phyloP scores from a whole-genome alignment of 1,140 invertebrate species.

The Leptoteleia sp. region DNA sequence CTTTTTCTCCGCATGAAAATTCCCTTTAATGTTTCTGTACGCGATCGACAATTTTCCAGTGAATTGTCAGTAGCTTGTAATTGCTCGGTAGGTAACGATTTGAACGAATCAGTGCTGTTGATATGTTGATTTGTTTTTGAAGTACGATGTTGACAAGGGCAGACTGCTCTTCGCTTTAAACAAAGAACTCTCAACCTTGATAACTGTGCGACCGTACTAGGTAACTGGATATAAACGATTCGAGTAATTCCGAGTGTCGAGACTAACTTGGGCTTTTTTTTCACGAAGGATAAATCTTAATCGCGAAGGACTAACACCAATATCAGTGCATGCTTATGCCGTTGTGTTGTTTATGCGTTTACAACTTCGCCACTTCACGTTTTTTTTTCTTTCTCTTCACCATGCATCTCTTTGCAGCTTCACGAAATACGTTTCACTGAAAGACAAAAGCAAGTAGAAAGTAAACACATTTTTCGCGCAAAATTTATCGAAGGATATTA shows the following conservation, averaged over 20 bases:
- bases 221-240: conserved; percentile 17
- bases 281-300: conserved; percentile 37
- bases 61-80: conserved; percentile 43
- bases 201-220: conserved; percentile 18
- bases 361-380: background rate
- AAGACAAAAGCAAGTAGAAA: too few species aligned
- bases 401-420: too few species aligned
- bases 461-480: too few species aligned
- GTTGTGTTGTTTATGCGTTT: conserved; percentile 23
- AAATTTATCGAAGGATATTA: too few species aligned
- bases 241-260: background rate
- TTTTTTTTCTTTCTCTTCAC: conserved; percentile 5
- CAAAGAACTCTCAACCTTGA: conserved; percentile 51
- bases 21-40: conserved; percentile 16
- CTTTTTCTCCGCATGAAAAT: conserved; percentile 11
- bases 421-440: too few species aligned
- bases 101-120: conserved; percentile 10
- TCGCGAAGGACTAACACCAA: conserved; percentile 20
- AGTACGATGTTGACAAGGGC: conserved; percentile 44
- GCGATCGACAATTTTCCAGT: conserved; percentile 17
- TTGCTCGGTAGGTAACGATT: conserved; percentile 52
- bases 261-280: conserved; percentile 4
- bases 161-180: conserved; percentile 30
- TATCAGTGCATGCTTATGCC: background rate
- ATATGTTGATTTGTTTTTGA: conserved; percentile 49